A percentile compares a stretch with the other conserved stretches of the same genome.
Evolutionary conservation across 2,113 vertebrate genomes (phyloP).

Genomic region (Chascanopsetta lugubris): DNA sequence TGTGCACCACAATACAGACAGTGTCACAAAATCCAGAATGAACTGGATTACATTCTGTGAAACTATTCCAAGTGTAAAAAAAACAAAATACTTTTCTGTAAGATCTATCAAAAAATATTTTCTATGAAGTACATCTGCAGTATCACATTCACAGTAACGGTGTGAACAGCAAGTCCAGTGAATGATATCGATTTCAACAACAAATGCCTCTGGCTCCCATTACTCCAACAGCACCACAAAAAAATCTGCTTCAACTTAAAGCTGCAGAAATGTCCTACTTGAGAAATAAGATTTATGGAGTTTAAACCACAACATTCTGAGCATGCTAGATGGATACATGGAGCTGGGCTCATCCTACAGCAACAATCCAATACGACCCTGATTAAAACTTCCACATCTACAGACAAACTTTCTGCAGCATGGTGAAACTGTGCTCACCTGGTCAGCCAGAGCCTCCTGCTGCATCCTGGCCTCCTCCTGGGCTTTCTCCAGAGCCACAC

Average conservation of each 20-base stretch:
- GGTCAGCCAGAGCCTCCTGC: conserved; percentile 90
- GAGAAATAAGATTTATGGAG: background rate
- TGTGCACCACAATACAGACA: conserved; percentile 53
- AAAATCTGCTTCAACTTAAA: background rate
- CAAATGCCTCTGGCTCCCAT: background rate
- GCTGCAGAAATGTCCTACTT: background rate
- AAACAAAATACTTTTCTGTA: background rate
- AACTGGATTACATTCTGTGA: too few species aligned
- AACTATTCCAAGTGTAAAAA: background rate
- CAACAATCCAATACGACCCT: background rate
- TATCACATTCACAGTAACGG: background rate
- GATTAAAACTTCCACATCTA: background rate
- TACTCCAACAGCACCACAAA: background rate
- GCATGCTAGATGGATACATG: background rate
- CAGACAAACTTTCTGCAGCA: background rate
- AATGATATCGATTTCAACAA: background rate
- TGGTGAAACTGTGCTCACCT: conserved; percentile 78
- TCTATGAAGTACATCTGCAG: background rate
- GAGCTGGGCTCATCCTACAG: background rate
- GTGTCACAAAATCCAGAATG: too few species aligned
- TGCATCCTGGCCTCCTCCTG: conserved; percentile 91
- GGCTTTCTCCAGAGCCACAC: conserved; percentile 86
- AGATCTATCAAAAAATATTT: background rate
- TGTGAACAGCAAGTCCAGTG: background rate
- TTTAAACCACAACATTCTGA: background rate